Base-by-base conservation (phyloP, 2,888 invertebrate genomes). In the Drosophila meridionalis region DNA sequence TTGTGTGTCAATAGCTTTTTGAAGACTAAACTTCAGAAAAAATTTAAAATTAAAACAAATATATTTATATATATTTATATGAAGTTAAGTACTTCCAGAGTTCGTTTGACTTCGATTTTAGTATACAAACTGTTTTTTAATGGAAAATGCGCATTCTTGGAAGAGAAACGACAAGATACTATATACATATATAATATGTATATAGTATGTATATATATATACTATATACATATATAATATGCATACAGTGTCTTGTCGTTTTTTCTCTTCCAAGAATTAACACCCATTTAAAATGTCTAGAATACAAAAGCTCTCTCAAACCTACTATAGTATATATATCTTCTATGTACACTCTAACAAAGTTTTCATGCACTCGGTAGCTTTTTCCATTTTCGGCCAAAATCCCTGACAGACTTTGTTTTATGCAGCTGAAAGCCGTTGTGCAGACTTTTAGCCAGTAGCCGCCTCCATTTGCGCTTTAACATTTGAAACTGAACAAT, bases 361-460 rank as follows among this genome's bases (percentile, higher is more conserved):
- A 55, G 28, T 38, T 38, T 40, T 28, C 14, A n/a, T 28, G 12
- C 14, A 40, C 14, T 55, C 40, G 26, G 14, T 20, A 12, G 53
- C 14, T 55, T 40, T 55, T 56, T 11, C 42, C 30, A 42, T 42
- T 56, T 56, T 32, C 30, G 28, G 9, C 20, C 38, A 14, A 55
- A 55, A 36, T 52, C 52, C 53, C 28, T 20, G 28, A 4, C 30
- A 20, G 36, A 34, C n/a, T 30, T 8, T 6, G n/a, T 47, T 40
- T 59, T 59, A 40, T 47, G 30, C 59, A 47, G 58, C 38, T 55
- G 7, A 56, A 56, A 56, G 42, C 56, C 20, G 40, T 28, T 38
- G 40, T 38, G 40, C 58, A 38, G 58, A 42, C 59, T 52, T 38
- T 70, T 67, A 48, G 34, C 8, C 26, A 61, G 48, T 14, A 38